phyloP scores from a whole-genome alignment of 2,113 vertebrate species.

The Eurypyga helias region DNA sequence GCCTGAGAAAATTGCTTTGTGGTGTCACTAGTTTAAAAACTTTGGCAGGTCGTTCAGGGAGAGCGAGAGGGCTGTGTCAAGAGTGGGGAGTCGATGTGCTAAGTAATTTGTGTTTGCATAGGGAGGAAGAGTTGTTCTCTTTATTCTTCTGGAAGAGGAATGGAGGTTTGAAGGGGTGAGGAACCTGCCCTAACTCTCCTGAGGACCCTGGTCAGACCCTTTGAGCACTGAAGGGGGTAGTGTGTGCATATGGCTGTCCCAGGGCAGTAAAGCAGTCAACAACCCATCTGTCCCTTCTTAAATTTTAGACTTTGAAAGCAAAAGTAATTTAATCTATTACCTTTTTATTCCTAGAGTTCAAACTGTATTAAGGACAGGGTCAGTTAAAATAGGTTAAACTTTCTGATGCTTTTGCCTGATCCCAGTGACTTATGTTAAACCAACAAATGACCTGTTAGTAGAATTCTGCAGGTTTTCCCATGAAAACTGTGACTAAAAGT shows the following conservation, averaged over 20 bases:
- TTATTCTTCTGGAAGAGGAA: background rate
- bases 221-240: rapidly evolving
- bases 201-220: background rate
- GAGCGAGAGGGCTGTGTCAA: background rate
- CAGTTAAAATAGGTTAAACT: background rate
- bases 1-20: background rate
- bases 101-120: background rate
- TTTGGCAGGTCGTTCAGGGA: background rate
- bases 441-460: background rate
- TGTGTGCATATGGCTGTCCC: background rate
- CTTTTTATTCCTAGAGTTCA: background rate
- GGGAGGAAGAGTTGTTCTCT: background rate
- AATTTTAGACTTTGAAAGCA: background rate
- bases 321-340: background rate
- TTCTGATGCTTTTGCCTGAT: background rate
- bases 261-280: background rate
- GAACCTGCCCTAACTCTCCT: background rate
- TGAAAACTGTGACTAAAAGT: background rate
- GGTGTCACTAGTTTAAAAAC: background rate
- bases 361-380: background rate
- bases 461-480: background rate
- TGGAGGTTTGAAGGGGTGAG: background rate
- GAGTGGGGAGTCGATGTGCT: rapidly evolving
- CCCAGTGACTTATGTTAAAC: background rate
- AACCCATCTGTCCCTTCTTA: background rate